Base-by-base conservation (phyloP, 2,888 invertebrate species). In the Carcina quercana region DNA sequence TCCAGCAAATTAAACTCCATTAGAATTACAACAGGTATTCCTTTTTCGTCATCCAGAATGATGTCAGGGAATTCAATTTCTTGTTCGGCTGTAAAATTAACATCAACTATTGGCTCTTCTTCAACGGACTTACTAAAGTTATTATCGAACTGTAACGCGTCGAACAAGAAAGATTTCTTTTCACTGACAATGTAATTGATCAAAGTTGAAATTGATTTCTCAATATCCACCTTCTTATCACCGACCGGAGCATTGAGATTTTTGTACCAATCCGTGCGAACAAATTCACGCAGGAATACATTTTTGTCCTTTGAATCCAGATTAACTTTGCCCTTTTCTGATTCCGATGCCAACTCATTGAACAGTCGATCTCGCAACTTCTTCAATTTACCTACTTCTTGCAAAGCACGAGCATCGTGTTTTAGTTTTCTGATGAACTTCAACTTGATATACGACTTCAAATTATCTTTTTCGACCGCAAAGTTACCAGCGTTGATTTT, bases 61-160 rank as follows among this genome's bases (percentile, higher is more conserved):
- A 66, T 46, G 31, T 66, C 66, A 26, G 65, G 66, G 20, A 66
- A 66, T 15, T 43, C 43, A n/a, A 65, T 60, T 46, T 60, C 57
- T 47, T 59, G 51, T 28, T 56, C 60, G 4, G 43, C 11, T 27
- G 44, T 15, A 19, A 63, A 61, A 35, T 56, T 34, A 1, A 59
- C 42, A 30, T 60, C 44, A 11, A 44, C 43, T 1, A 59, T 48
- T 2, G 28, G 35, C 34, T 61, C 53, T 30, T 62, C 57, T 26
- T 38, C 38, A 13, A 53, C 35, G 4, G 32, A 4, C 1, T 38
- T 36, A 2, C 30, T 24, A 38, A 45, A 60, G 29, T 40, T 48
- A 3, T 20, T 52, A 0, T 51, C 41, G 17, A 56, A 62, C 35
- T 58, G 62, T 33, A 65, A 47, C 4, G 45, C 52, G 21, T 64